These are phyloP conservation scores for Rotaria magnacalcarata DNA, from an alignment of 2,888 invertebrate species.

Conservation along the genomic window DNA sequence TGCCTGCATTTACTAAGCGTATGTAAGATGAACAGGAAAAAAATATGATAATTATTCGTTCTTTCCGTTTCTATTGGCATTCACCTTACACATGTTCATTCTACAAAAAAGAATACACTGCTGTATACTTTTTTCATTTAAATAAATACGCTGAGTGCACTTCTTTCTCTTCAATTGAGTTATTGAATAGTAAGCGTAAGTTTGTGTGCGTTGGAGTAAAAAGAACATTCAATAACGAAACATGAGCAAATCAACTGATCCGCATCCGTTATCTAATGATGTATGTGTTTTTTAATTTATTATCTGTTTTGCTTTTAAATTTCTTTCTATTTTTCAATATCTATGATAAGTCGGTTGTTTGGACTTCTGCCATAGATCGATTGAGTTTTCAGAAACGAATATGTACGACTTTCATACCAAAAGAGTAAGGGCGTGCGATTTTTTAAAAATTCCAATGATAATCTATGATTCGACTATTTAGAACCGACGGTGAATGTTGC, in stretches of 20 bases:
- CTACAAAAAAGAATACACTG: no score
- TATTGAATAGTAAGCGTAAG: no score
- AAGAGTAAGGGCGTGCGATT: neutral
- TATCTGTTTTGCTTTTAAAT: neutral
- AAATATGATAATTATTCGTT: no score
- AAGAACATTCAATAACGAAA: neutral
- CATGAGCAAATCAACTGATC: neutral
- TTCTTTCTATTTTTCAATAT: neutral
- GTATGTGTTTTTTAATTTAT: neutral
- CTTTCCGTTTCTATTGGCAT: no score
- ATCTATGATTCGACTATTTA: neutral
- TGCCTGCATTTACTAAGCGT: no score
- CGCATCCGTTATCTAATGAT: neutral
- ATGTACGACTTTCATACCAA: neutral
- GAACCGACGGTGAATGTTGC: neutral
- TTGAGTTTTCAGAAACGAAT: neutral
- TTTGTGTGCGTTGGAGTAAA: no score
- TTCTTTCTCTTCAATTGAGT: no score
- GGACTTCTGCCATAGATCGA: neutral
- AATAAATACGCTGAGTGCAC: no score
- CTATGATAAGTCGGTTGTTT: neutral
- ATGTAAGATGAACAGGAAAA: no score
- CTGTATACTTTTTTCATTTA: no score
- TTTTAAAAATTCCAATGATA: neutral
- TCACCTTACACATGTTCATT: no score